Evolutionary conservation across 1,140 invertebrate species (phyloP).

Genomic region (Sinella curviseta): DNA sequence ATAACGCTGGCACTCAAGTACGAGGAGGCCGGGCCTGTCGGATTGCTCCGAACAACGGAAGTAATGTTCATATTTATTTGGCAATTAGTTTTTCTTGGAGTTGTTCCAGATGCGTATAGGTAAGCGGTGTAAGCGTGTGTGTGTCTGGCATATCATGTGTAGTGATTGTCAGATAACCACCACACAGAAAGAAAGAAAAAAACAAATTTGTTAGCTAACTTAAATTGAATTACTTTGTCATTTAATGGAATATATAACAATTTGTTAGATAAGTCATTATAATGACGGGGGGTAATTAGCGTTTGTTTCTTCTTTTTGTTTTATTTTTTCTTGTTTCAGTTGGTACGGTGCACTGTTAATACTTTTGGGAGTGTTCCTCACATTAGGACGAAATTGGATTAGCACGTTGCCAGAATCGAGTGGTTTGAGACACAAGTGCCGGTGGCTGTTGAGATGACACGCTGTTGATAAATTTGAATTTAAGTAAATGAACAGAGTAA

Average conservation of each 20-base stretch:
- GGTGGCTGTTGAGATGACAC: constrained; percentile 2
- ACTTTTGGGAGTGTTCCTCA: not conserved
- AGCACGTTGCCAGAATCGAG: not conserved
- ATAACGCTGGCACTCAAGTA: constrained; percentile 32
- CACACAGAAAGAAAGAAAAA: too few relatives aligned
- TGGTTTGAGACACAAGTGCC: not conserved
- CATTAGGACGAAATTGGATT: constrained; percentile 5
- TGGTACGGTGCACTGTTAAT: not conserved
- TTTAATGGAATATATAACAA: too few relatives aligned
- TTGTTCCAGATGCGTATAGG: constrained; percentile 42
- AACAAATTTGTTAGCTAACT: too few relatives aligned
- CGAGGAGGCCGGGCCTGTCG: constrained; percentile 34
- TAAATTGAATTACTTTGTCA: too few relatives aligned
- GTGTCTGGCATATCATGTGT: too few relatives aligned
- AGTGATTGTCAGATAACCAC: too few relatives aligned
- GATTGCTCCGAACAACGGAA: constrained; percentile 33
- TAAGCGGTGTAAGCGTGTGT: not conserved
- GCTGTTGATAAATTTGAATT: too few relatives aligned
- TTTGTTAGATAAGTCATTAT: too few relatives aligned
- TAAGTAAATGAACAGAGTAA: too few relatives aligned
- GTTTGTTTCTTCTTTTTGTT: too few relatives aligned
- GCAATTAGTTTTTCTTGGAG: constrained; percentile 39
- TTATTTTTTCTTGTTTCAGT: constrained; percentile 1
- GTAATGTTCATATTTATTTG: constrained; percentile 42
- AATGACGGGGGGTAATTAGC: too few relatives aligned